Percentiles rank a stretch among this genome's conserved stretches.
phyloP scores from a whole-genome alignment of 2,888 invertebrate genomes.

The Bruchidius siliquastri region DNA sequence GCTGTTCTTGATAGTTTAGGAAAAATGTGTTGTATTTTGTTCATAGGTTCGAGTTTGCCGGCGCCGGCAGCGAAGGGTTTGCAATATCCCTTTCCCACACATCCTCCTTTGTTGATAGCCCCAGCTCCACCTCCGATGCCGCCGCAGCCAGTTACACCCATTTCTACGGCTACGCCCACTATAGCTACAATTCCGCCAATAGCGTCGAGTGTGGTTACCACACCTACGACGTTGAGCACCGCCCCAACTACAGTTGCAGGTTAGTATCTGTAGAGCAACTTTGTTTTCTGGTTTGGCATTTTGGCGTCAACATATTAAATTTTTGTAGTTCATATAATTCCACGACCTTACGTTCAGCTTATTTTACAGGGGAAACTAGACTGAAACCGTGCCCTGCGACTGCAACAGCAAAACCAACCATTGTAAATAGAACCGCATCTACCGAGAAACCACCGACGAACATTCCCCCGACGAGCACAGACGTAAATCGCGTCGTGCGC shows the following conservation, averaged over 20 bases:
- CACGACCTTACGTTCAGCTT: no score
- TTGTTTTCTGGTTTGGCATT: no score
- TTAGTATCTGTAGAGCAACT: slow-evolving; percentile 7
- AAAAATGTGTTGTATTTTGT: no score
- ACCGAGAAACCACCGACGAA: slow-evolving; percentile 14
- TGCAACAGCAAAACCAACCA: slow-evolving; percentile 29
- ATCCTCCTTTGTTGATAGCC: slow-evolving; percentile 56
- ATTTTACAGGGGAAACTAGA: slow-evolving; percentile 38
- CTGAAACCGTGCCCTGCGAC: slow-evolving; percentile 33
- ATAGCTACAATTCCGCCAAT: slow-evolving; percentile 7
- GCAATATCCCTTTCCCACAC: slow-evolving; percentile 76
- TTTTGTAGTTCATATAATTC: no score
- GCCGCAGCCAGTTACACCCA: slow-evolving; percentile 15
- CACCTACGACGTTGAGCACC: neutral
- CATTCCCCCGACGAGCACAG: slow-evolving; percentile 28
- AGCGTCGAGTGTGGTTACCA: slow-evolving; percentile 10
- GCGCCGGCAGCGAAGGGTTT: slow-evolving; percentile 52
- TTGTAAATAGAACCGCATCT: neutral
- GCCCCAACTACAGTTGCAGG: neutral
- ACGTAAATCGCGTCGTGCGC: slow-evolving; percentile 25
- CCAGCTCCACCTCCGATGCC: slow-evolving; percentile 16
- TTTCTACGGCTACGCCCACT: slow-evolving; percentile 18
- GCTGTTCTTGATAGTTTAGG: no score
- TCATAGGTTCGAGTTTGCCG: neutral
- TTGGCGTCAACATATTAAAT: no score